These are phyloP conservation scores for Amblyornis subalaris DNA, from an alignment of 2,113 vertebrate species.

Conservation along the genomic window DNA sequence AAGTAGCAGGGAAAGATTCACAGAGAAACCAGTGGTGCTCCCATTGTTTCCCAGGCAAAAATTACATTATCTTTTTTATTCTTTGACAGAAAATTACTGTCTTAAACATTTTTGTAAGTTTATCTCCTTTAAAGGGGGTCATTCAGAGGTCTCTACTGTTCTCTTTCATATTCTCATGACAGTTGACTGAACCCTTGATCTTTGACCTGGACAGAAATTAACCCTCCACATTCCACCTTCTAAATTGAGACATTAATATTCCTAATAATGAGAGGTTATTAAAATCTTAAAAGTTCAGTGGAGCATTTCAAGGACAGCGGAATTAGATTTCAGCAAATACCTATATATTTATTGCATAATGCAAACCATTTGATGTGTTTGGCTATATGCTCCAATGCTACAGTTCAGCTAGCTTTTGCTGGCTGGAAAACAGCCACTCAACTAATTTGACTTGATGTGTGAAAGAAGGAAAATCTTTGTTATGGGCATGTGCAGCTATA, in stretches of 20 bases:
- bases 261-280: slow-evolving; percentile 46
- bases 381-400: background rate
- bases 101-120: slow-evolving; percentile 26
- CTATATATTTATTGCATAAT: slow-evolving; percentile 54
- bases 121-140: slow-evolving; percentile 15
- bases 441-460: slow-evolving; percentile 1
- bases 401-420: background rate
- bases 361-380: slow-evolving; percentile 50
- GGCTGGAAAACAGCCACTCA: background rate
- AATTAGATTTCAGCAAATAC: slow-evolving; percentile 52
- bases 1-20: background rate
- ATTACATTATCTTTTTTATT: background rate
- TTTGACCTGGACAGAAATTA: slow-evolving; percentile 72
- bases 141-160: slow-evolving; percentile 14
- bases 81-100: slow-evolving; percentile 12
- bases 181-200: slow-evolving; percentile 78
- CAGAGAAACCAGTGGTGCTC: background rate
- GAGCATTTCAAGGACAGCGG: slow-evolving; percentile 55
- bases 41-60: background rate
- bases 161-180: slow-evolving; percentile 67
- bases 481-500: background rate
- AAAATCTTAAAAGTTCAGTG: slow-evolving; percentile 56
- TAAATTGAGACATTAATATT: background rate
- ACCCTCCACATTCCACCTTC: background rate
- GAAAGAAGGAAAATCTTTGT: background rate